These are phyloP conservation scores for Epinotia bilunana DNA, from an alignment of 2,888 invertebrate species.

Conservation along the genomic window DNA sequence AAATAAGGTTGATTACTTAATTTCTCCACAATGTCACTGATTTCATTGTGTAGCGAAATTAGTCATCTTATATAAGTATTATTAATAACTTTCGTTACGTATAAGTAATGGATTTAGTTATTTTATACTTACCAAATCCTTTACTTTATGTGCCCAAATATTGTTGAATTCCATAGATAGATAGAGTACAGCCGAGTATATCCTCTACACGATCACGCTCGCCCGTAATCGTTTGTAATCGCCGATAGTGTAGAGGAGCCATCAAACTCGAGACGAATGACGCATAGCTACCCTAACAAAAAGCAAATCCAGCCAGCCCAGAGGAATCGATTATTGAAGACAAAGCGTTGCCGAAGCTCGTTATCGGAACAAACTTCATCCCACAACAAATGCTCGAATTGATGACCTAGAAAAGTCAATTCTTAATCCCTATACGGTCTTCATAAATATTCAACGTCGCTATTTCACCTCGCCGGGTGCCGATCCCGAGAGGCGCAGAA, in stretches of 20 bases:
- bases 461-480: constrained; percentile 81
- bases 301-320: constrained; percentile 4
- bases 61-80: not conserved
- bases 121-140: not conserved
- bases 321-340: constrained; percentile 24
- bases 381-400: constrained; percentile 62
- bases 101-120: not conserved
- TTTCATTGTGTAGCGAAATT: not conserved
- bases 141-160: not conserved
- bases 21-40: not conserved
- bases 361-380: constrained; percentile 50
- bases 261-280: not conserved
- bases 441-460: constrained; percentile 82
- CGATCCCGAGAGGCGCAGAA: constrained; percentile 63
- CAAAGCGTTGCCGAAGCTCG: constrained; percentile 42
- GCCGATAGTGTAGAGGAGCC: too few relatives aligned
- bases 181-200: too few relatives aligned
- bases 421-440: constrained; percentile 78
- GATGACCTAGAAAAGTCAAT: constrained; percentile 79
- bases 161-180: not conserved
- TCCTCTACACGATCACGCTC: too few relatives aligned
- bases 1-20: too few relatives aligned
- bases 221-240: too few relatives aligned
- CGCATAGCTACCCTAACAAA: constrained; percentile 2
- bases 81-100: too few relatives aligned